phyloP scores from a whole-genome alignment of 2,888 invertebrate species.

The Lottia gigantea region DNA sequence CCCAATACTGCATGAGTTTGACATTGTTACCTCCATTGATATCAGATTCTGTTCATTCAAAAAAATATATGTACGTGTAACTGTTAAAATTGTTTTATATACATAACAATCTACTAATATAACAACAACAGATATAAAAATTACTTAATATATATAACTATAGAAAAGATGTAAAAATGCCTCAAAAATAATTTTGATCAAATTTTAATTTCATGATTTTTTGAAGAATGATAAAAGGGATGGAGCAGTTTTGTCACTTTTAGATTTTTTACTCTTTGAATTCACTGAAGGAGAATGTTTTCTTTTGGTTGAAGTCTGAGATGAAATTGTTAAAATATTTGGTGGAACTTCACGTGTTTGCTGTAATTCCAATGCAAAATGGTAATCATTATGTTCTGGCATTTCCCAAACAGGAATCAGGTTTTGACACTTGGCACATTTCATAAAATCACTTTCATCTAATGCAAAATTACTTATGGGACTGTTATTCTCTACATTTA shows the following conservation, averaged over 20 bases:
- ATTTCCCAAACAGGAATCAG: constrained; percentile 75
- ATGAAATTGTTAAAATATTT: not conserved
- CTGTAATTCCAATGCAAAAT: constrained; percentile 81
- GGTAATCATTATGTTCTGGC: constrained; percentile 84
- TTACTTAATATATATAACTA: too few relatives aligned
- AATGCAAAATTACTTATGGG: not conserved
- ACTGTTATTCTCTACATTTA: not conserved
- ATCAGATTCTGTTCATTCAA: too few relatives aligned
- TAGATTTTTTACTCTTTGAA: constrained; percentile 18
- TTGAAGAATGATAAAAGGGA: constrained; percentile 23
- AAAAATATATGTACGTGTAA: too few relatives aligned
- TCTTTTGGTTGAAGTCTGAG: not conserved
- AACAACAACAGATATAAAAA: too few relatives aligned
- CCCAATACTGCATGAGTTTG: too few relatives aligned
- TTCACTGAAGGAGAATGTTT: not conserved
- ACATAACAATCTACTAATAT: too few relatives aligned
- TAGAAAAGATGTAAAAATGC: too few relatives aligned
- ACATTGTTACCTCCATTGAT: too few relatives aligned
- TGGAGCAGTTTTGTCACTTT: constrained; percentile 16
- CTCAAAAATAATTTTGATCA: too few relatives aligned
- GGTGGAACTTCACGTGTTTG: constrained; percentile 17
- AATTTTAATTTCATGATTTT: not conserved
- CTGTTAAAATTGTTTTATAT: too few relatives aligned
- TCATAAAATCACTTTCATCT: constrained; percentile 25
- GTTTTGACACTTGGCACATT: constrained; percentile 79